Evolutionary conservation across 2,797 vertebrate species (phyloP), one percentile per base, ranked within the genome.

Genomic region (Anabas testudineus): DNA sequence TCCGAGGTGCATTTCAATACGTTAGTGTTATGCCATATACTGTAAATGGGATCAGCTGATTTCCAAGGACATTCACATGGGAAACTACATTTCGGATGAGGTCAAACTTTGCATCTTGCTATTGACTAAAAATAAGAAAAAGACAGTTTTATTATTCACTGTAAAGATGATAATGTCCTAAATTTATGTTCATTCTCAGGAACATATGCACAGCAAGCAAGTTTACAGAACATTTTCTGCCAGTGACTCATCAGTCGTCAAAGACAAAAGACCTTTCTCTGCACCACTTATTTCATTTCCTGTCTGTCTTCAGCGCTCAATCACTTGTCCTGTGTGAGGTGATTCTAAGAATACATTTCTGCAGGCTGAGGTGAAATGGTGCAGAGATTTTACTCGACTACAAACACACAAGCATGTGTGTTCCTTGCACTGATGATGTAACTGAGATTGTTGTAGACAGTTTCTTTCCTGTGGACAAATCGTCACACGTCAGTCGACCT

Each of bases 201-300:
- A 6, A 24, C 47, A 57, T 51, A 24, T 41, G 5, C 19, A 28
- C 9, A 16, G 7, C 24, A 30, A 1, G 34, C 2, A 7, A 30
- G 30, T 7, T 71, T 18, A n/a, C n/a, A n/a, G n/a, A 7, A 19
- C 34, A 10, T 8, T 24, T 10, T 45, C 5, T 45, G 58, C 19
- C 21, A 63, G 13, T 18, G 22, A 45, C 22, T 66, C 41, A 30
- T 32, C 24, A 57, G 10, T 58, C 18, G 67, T 66, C 22, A 13
- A 7, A 41, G 15, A 52, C 21, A 54, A 28, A 52, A 13, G 52
- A 32, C 5, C 34, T n/a, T 16, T 60, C 16, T 1, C 62, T 69
- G 30, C 62, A 49, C 21, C 69, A 37, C 69, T 81, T 34, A 12
- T 36, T 64, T 48, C 26, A 65, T 73, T 81, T 88, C 81, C 82